Percentiles rank a stretch among this genome's conserved stretches.
Conservation (phyloP, 1,140 invertebrate species). For the Drosophila suzukii region DNA sequence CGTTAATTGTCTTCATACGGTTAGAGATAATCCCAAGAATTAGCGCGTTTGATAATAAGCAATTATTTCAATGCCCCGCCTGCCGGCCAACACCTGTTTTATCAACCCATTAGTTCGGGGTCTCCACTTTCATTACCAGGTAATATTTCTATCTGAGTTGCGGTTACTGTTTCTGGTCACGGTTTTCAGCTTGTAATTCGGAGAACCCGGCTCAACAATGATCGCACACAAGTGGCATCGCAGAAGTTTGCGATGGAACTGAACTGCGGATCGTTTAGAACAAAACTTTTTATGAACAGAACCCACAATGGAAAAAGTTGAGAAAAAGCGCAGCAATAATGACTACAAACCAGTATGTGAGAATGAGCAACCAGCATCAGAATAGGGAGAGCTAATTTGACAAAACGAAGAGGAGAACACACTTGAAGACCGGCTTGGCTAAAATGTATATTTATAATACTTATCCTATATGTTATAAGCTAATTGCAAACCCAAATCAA, state of each 20-base stretch:
- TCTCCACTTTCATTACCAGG: slow-evolving; percentile 47
- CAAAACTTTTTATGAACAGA: slow-evolving; percentile 62
- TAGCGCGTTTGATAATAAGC: slow-evolving; percentile 11
- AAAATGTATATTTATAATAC: too few relatives aligned
- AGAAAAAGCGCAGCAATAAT: slow-evolving; percentile 31
- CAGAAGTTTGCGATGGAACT: slow-evolving; percentile 59
- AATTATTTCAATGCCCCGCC: slow-evolving; percentile 14
- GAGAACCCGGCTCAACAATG: slow-evolving; percentile 14
- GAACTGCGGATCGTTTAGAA: slow-evolving; percentile 67
- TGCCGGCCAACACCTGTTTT: slow-evolving; percentile 10
- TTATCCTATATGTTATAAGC: too few relatives aligned
- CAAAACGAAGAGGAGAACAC: background rate
- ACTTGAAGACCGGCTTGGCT: background rate
- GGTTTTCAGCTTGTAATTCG: slow-evolving; percentile 14
- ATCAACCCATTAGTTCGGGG: slow-evolving; percentile 35
- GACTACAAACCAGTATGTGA: slow-evolving; percentile 60
- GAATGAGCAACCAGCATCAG: slow-evolving; percentile 18
- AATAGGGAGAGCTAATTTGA: background rate
- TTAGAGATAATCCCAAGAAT: slow-evolving; percentile 24
- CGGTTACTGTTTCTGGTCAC: slow-evolving; percentile 12
- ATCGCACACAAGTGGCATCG: slow-evolving; percentile 32
- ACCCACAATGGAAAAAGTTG: slow-evolving; percentile 30
- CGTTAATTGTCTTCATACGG: slow-evolving; percentile 29
- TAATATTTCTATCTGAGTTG: slow-evolving; percentile 13
- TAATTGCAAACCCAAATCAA: too few relatives aligned